Conservation (phyloP, 2,797 vertebrate species). For the Fistularia commersonii region DNA sequence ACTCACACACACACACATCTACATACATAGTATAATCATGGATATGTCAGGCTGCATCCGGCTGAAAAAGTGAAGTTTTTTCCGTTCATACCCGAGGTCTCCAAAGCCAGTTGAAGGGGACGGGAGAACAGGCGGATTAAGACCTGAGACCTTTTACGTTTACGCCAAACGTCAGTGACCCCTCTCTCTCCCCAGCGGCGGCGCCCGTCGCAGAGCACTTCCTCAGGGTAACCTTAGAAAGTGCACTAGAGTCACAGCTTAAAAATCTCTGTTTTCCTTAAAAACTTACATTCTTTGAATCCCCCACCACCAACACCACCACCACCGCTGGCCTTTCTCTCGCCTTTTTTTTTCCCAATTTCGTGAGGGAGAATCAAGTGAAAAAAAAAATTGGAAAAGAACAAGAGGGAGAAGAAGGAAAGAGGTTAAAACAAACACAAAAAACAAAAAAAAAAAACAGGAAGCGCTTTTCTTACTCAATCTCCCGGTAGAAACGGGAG, state of each 20-base stretch:
- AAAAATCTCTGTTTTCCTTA: slow-evolving; percentile 24
- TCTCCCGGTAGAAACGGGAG: slow-evolving; percentile 81
- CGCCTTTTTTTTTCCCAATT: slow-evolving; percentile 49
- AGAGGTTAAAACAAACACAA: slow-evolving; percentile 9
- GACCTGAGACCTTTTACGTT: slow-evolving; percentile 62
- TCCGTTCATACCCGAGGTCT: slow-evolving; percentile 49
- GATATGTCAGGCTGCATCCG: slow-evolving; percentile 39
- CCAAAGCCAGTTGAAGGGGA: slow-evolving; percentile 38
- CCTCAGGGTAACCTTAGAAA: slow-evolving; percentile 46
- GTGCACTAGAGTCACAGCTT: slow-evolving; percentile 53
- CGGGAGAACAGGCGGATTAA: slow-evolving; percentile 37
- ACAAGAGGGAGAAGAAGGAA: slow-evolving; percentile 21
- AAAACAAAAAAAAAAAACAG: slow-evolving; percentile 34
- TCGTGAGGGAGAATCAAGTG: too few species aligned
- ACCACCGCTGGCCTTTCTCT: slow-evolving; percentile 48
- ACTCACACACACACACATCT: slow-evolving; percentile 22
- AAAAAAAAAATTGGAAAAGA: slow-evolving; percentile 35
- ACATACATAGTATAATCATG: too few species aligned
- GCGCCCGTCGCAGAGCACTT: slow-evolving; percentile 45
- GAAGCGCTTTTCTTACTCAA: slow-evolving; percentile 76
- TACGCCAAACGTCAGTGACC: neutral
- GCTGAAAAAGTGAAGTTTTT: slow-evolving; percentile 46
- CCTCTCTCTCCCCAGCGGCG: neutral
- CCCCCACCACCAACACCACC: too few species aligned
- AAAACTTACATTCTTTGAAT: slow-evolving; percentile 44